Conservation (phyloP, 1,140 invertebrate genomes). For the Brevipalpus yothersi region DNA sequence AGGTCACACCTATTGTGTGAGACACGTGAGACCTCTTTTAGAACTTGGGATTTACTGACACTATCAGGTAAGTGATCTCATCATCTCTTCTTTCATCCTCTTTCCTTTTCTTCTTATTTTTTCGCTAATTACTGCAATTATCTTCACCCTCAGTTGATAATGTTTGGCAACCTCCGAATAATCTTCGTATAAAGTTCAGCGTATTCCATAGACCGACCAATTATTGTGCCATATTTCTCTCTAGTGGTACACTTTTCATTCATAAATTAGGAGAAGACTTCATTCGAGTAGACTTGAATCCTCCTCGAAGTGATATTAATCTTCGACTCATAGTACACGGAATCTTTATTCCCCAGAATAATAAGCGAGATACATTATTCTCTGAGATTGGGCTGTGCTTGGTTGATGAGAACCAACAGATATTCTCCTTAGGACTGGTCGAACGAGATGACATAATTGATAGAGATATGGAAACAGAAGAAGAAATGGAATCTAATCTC, state of each 20-base stretch:
- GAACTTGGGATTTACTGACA: constrained; percentile 2
- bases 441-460: not conserved
- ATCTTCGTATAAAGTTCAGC: not conserved
- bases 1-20: constrained; percentile 1
- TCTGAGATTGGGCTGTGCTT: not conserved
- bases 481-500: not conserved
- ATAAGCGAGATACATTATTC: not conserved
- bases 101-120: not conserved
- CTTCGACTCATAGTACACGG: not conserved
- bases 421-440: not conserved
- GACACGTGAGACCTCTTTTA: not conserved
- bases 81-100: not conserved
- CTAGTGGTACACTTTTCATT: not conserved
- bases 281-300: not conserved
- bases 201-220: not conserved
- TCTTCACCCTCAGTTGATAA: not conserved
- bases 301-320: not conserved
- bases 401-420: not conserved
- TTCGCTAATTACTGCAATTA: not conserved
- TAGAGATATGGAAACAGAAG: not conserved
- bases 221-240: not conserved
- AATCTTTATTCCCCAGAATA: not conserved
- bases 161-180: not conserved
- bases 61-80: not conserved
- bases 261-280: not conserved